Evolutionary conservation across 2,888 invertebrate genomes (phyloP), one percentile per base, ranked within the genome.

Genomic region (Thera britannica): DNA sequence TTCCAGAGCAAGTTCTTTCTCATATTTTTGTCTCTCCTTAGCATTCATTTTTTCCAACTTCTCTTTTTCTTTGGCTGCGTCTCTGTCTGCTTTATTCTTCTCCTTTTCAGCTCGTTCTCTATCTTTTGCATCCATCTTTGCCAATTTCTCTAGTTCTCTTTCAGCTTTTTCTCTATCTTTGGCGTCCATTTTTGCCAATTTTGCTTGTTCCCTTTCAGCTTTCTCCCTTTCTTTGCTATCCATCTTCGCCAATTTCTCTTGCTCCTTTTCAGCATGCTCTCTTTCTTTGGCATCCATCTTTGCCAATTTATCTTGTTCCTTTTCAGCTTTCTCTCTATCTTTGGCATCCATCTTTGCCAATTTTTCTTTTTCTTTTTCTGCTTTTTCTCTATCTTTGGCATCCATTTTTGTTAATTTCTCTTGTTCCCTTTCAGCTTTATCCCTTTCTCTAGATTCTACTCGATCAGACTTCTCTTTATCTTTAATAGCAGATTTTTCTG

Each of bases 61-160:
- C 41, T 63, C 64, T 51, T 62, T 68, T 3, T 68, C 72, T 64
- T 67, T 68, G 11, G 59, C 66, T 57, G 34, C 36, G 44, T 23
- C 57, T 51, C 70, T 68, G 6, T 71, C 73, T 4, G 63, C 70
- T 48, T 68, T 65, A 49, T 67, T 64, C 12, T 52, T 63, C 11
- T 55, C 66, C 55, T 68, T 67, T 34, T 51, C 52, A 58, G 36
- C 64, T 38, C 46, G 54, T 38, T 65, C 62, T 62, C 51, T 65
- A 7, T 69, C 70, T 23, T 70, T 72, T 0, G 51, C 12, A 7
- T 7, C 55, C 3, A 48, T 63, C 49, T 58, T 69, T 6, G 62
- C 72, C 7, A 51, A 56, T 57, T 65, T 72, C 11, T 52, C 68
- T 62, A 71, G 58, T 11, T 55, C 72, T 12, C 58, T 72, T n/a